Base-by-base conservation (phyloP, 2,888 invertebrate genomes). In the Bedellia somnulentella region DNA sequence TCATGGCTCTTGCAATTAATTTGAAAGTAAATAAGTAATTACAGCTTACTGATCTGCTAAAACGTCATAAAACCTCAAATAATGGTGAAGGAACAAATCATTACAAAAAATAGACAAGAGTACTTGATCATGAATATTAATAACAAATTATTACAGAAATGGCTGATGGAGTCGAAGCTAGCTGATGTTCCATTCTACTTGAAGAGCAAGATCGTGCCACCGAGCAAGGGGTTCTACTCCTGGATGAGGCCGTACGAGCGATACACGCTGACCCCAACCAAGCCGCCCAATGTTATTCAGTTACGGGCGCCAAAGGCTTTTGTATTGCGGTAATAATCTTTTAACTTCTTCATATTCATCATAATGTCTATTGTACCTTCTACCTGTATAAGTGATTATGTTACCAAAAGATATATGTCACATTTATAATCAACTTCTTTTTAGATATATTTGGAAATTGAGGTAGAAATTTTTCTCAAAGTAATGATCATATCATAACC, bases 211-310 rank as follows among this genome's bases (percentile, higher is more conserved):
- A 62, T 73, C 40, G 43, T 70, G 18, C 63, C 60, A 35, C 40
- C 47, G 18, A 62, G 70, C 30, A 73, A 73, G 51, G 71, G 70
- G 1, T 70, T 64, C 36, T 76, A 75, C 33, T 62, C 67, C 27
- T 75, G 76, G 76, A 75, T 75, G 76, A 52, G 75, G 5, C 71
- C 75, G 0, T 70, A 63, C 35, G 48, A 48, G 3, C 50, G 62
- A 33, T 70, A 61, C 31, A 36, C 46, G 21, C 55, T 63, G 0
- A 43, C 49, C 21, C 54, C 64, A 1, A 9, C 9, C 18, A 48
- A 41, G 35, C 57, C 63, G 2, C 48, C 47, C 2, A 57, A 52
- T 17, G 52, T 54, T 2, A 29, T 62, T 12, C 56, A 59, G 2
- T 53, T 60, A 3, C 50, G 60, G 33, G 43, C 62, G 4, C 73